phyloP scores from a whole-genome alignment of 2,888 invertebrate genomes.

The Synanthedon formicaeformis region DNA sequence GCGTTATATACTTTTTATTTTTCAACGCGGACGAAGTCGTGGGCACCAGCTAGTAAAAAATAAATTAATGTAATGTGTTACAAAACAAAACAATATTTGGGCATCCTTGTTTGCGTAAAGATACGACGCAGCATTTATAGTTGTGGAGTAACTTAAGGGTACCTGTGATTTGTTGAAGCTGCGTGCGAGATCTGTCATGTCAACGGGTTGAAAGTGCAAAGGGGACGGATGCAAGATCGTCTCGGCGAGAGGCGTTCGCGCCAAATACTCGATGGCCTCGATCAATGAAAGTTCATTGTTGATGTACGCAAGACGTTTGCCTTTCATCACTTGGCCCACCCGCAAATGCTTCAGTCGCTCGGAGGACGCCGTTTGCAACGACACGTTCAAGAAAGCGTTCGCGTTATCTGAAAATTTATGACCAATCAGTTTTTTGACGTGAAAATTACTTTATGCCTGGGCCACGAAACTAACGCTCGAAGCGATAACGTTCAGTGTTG shows the following conservation, averaged over 20 bases:
- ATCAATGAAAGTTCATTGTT: conserved; percentile 69
- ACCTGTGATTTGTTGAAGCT: conserved; percentile 9
- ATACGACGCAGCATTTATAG: too few relatives aligned
- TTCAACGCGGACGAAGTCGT: too few relatives aligned
- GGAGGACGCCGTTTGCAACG: conserved; percentile 42
- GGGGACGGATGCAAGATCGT: conserved; percentile 71
- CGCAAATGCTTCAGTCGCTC: conserved; percentile 37
- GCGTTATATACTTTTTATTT: too few relatives aligned
- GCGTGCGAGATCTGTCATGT: conserved; percentile 1
- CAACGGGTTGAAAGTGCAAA: conserved; percentile 32
- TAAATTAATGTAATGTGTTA: too few relatives aligned
- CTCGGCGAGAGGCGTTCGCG: conserved; percentile 68
- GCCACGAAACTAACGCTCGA: too few relatives aligned
- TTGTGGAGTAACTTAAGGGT: too few relatives aligned
- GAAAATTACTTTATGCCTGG: too few relatives aligned
- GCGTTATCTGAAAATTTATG: conserved; percentile 41
- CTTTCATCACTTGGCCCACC: conserved; percentile 37
- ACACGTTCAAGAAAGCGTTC: conserved; percentile 42
- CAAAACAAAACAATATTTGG: too few relatives aligned
- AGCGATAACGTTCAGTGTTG: too few relatives aligned
- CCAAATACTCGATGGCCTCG: conserved; percentile 73
- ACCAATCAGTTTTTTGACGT: neutral
- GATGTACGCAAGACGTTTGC: conserved; percentile 36
- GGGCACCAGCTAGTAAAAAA: too few relatives aligned
- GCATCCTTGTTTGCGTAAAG: too few relatives aligned